phyloP scores from a whole-genome alignment of 2,113 vertebrate species.

The Phaethon lepturus region DNA sequence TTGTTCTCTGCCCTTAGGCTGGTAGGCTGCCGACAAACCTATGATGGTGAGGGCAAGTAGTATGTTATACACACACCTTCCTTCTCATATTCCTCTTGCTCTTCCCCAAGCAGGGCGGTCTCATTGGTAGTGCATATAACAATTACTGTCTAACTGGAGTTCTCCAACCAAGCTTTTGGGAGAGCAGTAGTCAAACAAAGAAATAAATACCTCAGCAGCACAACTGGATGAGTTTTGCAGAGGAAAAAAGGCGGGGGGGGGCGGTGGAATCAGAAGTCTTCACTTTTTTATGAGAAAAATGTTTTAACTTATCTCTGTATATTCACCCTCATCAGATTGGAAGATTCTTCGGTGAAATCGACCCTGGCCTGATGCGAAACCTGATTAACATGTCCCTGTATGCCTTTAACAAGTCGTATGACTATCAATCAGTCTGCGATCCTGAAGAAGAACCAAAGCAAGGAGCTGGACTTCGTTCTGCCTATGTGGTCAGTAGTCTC shows the following conservation, averaged over 20 bases:
- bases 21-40: background rate
- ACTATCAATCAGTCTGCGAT: slow-evolving; percentile 96
- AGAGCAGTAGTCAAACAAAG: background rate
- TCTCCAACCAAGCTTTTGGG: background rate
- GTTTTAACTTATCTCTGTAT: background rate
- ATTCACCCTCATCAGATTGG: slow-evolving; percentile 75
- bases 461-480: slow-evolving; percentile 88
- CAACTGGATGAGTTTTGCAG: background rate
- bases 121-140: background rate
- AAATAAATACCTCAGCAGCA: background rate
- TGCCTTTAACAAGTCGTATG: slow-evolving; percentile 95
- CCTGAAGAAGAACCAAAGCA: slow-evolving; percentile 90
- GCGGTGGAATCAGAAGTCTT: background rate
- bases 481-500: slow-evolving; percentile 86
- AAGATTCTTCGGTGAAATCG: slow-evolving; percentile 96
- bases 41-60: background rate
- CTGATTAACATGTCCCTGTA: slow-evolving; percentile 92
- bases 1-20: background rate
- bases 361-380: slow-evolving; percentile 91
- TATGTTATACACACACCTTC: background rate
- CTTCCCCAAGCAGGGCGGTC: background rate
- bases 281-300: background rate
- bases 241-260: background rate
- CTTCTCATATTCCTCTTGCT: background rate
- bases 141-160: background rate